These are phyloP conservation scores for Drosophila lutescens DNA, from an alignment of 2,888 invertebrate species.

Conservation along the genomic window DNA sequence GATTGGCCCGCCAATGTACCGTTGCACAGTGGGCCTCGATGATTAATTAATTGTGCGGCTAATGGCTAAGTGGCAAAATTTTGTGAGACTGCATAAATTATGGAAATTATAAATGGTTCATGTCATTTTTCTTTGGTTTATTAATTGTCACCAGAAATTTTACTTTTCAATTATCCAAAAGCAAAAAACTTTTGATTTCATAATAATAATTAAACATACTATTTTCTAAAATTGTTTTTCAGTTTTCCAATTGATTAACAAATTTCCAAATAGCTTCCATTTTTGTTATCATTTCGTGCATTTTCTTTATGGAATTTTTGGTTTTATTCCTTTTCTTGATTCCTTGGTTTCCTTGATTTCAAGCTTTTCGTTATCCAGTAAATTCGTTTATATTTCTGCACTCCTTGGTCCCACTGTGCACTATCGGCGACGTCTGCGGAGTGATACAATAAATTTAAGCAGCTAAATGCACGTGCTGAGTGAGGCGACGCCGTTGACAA, in stretches of 20 bases:
- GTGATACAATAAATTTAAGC: slow-evolving; percentile 67
- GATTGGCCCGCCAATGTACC: slow-evolving; percentile 72
- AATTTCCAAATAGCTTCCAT: too few species aligned
- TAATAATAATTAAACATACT: too few species aligned
- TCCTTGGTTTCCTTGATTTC: neutral
- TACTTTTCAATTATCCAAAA: neutral
- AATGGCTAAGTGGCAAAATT: slow-evolving; percentile 14
- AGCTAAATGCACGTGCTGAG: slow-evolving; percentile 71
- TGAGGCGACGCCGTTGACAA: slow-evolving; percentile 58
- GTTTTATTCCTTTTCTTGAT: too few species aligned
- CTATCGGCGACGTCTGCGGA: slow-evolving; percentile 15
- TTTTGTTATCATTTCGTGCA: too few species aligned
- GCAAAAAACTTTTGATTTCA: too few species aligned
- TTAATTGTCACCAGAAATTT: neutral
- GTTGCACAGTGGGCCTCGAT: slow-evolving; percentile 50
- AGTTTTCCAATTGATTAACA: too few species aligned
- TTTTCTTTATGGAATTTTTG: too few species aligned
- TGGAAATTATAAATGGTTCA: too few species aligned
- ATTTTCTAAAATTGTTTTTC: too few species aligned
- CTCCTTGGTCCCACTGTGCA: slow-evolving; percentile 51
- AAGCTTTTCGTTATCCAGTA: neutral
- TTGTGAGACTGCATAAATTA: neutral
- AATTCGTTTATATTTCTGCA: neutral
- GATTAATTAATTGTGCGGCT: slow-evolving; percentile 24
- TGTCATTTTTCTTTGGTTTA: neutral